Evolutionary conservation across 2,888 invertebrate genomes (phyloP), one percentile per base, ranked within the genome.

Genomic region (Torymus aiolomorphi): DNA sequence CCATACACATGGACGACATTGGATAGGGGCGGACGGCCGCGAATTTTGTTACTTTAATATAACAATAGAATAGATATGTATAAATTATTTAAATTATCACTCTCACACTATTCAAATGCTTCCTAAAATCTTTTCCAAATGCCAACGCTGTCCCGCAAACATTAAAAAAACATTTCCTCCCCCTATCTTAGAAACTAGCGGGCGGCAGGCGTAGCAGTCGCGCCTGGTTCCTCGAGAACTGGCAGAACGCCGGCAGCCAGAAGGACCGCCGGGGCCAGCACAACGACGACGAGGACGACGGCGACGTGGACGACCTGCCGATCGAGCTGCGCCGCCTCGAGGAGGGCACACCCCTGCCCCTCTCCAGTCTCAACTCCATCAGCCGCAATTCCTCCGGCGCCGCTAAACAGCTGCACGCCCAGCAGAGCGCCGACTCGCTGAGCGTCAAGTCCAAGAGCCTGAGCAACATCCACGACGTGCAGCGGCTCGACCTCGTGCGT

Each of bases 271-370:
- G 80, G 10, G 66, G 75, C 76, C 63, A 80, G 13, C 2, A 84
- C 31, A 84, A 83, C 69, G 88, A 88, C 70, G 86, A 86, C 73
- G 89, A 90, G 82, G 93, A 94, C 83, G 92, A 92, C 85, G 93
- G 93, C 80, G 92, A 93, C 87, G 91, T 92, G 31, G 95, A 95
- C 86, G 96, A 97, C 88, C 92, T 97, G 82, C 97, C 97, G 2
- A 97, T 97, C 76, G 97, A 97, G 91, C 91, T 97, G 76, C 93
- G 97, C 51, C 93, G 97, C 57, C 92, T 97, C 79, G 96, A 96
- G 87, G 94, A 94, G 83, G 92, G 92, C 81, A n/a, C 67, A 24
- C 54, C 76, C 14, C 51, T 75, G 14, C 13, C n/a, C 10, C 67
- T 82, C 49, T 76, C 82, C 57, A 80, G 57, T 66, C 2, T 24